Base-by-base conservation (phyloP, 1,140 invertebrate species). In the Zaprionus nigranus region DNA sequence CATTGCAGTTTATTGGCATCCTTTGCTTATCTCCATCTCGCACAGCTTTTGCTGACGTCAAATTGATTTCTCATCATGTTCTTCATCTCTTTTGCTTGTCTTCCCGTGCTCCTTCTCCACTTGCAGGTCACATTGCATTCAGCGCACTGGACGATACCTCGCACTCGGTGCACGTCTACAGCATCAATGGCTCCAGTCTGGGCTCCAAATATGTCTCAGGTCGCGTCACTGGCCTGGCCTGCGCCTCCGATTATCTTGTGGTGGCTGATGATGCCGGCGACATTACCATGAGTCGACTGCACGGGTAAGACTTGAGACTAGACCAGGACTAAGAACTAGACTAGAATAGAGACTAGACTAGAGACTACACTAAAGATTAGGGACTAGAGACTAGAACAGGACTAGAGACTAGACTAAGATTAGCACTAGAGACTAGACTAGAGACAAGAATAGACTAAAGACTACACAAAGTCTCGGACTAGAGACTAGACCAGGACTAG, bases 111-210 rank as follows among this genome's bases (percentile, higher is more conserved):
- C 2, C 58, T n/a, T n/a, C 11, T 38, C 36, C 38, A n/a, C 15
- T 46, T 46, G 7, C 58, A 92, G 92, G 92, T 77, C 92, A 92
- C 69, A 92, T 92, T 38, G 91, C 92, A 30, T 92, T 92, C 49
- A 92, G 90, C 63, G 92, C 92, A 20, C 36, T 92, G 76, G 92
- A 92, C 26, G 92, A 92, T 63, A 92, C 88, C 40, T 93, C 92
- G 60, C 92, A 94, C 72, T 94, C 93, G 49, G 92, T 95, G 17
- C 94, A 95, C 77, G 92, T 95, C 15, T 96, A 94, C 72, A 94
- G 94, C 59, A 92, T 95, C 24, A 96, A 96, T 79, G 95, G 95
- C 13, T 92, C 93, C 40, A 94, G 93, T 82, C 83, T 95, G 17
- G 93, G 94, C 38, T 93, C 93, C 34, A 93, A 93, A 49, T 93